These are phyloP conservation scores for Ctenodactylus gundi DNA, from an alignment of 2,113 vertebrate species.

Conservation along the genomic window DNA sequence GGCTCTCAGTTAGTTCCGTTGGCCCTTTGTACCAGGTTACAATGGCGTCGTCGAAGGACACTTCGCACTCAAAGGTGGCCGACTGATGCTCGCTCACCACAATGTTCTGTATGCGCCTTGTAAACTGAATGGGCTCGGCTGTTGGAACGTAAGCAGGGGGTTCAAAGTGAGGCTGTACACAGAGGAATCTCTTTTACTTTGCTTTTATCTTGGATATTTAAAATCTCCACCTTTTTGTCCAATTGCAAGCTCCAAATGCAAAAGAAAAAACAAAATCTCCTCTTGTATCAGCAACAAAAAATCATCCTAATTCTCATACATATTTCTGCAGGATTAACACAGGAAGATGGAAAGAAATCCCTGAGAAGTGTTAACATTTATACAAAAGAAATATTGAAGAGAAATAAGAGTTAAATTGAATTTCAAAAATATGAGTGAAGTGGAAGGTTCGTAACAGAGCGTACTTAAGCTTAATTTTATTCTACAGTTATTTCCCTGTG, in stretches of 20 bases:
- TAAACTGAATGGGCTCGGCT: conserved; percentile 99
- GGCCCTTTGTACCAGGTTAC: conserved; percentile 99
- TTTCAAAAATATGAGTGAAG: conserved; percentile 25
- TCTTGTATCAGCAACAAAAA: background rate
- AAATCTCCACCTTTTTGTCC: background rate
- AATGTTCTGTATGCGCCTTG: conserved; percentile 98
- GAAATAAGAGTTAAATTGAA: background rate
- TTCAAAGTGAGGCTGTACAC: background rate
- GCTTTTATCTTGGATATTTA: background rate
- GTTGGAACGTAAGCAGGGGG: conserved; percentile 75
- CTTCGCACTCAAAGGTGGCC: conserved; percentile 97
- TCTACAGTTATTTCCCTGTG: background rate
- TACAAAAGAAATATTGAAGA: background rate
- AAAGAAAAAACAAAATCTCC: background rate
- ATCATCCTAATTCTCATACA: background rate
- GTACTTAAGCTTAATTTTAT: background rate
- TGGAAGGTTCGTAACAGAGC: background rate
- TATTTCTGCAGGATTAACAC: background rate
- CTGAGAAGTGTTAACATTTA: background rate
- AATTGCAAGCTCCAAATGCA: background rate
- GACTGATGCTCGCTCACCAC: conserved; percentile 97
- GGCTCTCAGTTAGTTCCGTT: conserved; percentile 94
- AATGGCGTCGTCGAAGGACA: conserved; percentile 97
- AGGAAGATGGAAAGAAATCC: background rate
- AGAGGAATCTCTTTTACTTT: background rate